Conservation (phyloP, 2,113 vertebrate genomes). For the Electrona antarctica region DNA sequence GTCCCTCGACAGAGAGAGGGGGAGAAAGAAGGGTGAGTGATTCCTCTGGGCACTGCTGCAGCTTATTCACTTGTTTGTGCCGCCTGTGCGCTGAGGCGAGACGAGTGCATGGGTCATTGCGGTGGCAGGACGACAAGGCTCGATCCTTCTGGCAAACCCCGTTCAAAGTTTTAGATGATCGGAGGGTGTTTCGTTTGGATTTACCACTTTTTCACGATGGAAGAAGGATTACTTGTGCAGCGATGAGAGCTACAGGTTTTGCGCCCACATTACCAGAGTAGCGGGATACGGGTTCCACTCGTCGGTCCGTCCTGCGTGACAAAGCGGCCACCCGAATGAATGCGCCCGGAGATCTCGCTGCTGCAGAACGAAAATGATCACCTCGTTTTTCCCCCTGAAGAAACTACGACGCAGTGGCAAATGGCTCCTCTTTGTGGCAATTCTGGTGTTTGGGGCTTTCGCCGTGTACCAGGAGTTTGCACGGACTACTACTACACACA, state of each 20-base stretch:
- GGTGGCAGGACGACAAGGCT: not conserved
- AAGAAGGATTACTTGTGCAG: conserved; percentile 18
- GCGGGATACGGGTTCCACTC: conserved; percentile 6
- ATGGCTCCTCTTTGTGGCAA: conserved; percentile 50
- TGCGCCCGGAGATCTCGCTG: not conserved
- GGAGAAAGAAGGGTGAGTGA: not conserved
- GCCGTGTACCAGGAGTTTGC: conserved; percentile 69
- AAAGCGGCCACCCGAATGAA: conserved; percentile 21
- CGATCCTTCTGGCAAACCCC: not conserved
- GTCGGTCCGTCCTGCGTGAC: conserved; percentile 13
- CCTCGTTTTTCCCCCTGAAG: conserved; percentile 65
- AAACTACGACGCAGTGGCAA: conserved; percentile 68
- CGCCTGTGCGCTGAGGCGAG: not conserved
- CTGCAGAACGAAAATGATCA: conserved; percentile 49
- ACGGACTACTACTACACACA: conserved; percentile 45
- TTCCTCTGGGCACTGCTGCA: not conserved
- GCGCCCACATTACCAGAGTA: not conserved
- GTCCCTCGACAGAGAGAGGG: not conserved
- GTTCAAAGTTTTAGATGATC: conserved; percentile 1
- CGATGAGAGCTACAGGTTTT: conserved; percentile 35
- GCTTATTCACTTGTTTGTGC: conserved; percentile 13
- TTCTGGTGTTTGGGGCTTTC: conserved; percentile 58
- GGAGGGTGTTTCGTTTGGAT: not conserved
- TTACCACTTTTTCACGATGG: not conserved
- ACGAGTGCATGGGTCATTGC: conserved; percentile 1